phyloP scores from a whole-genome alignment of 2,113 vertebrate genomes.

The Tamias sibiricus region DNA sequence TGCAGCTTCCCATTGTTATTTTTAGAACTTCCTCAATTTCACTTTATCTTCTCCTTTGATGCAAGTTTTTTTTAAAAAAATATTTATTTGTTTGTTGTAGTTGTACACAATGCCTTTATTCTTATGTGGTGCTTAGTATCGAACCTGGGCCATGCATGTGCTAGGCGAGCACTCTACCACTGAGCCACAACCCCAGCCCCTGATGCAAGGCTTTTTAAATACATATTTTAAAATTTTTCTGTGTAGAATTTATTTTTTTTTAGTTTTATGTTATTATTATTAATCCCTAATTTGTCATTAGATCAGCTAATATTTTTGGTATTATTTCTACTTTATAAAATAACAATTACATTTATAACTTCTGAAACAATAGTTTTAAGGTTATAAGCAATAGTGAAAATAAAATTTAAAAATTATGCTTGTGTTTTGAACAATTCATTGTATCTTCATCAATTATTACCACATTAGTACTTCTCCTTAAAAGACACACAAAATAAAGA shows the following conservation, averaged over 20 bases:
- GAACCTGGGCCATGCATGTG: too few species aligned
- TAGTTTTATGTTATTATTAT: too few species aligned
- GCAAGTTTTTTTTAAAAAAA: neutral
- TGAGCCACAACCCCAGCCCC: too few species aligned
- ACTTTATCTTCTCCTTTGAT: neutral
- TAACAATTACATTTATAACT: neutral
- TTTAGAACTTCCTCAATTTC: neutral
- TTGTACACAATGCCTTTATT: too few species aligned
- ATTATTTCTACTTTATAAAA: neutral
- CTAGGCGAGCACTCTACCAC: too few species aligned
- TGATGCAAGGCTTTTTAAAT: neutral
- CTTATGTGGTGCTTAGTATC: too few species aligned
- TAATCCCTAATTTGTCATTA: neutral
- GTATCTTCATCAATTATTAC: neutral
- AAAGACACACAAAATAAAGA: neutral
- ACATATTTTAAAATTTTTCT: neutral
- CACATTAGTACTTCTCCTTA: neutral
- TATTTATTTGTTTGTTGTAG: too few species aligned
- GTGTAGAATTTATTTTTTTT: neutral
- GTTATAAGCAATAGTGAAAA: neutral
- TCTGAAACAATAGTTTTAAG: neutral
- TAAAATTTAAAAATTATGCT: neutral
- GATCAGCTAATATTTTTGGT: neutral
- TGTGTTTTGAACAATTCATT: neutral
- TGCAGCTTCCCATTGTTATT: neutral